Conservation (phyloP, 1,140 invertebrate species). For the Caerostris extrusa region DNA sequence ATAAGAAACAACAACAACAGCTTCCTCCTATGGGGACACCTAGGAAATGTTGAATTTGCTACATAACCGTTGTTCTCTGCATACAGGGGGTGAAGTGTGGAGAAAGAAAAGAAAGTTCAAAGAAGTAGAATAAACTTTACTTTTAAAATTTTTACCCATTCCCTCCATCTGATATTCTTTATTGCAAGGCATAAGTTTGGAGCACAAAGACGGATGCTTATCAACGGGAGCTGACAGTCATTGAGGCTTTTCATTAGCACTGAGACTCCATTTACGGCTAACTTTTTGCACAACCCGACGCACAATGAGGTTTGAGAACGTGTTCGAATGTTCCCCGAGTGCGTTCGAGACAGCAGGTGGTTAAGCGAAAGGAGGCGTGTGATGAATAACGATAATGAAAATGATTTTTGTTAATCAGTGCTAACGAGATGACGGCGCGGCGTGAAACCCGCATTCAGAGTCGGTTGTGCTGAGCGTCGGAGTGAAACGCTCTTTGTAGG, state of each 20-base stretch:
- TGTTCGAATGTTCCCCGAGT: not conserved
- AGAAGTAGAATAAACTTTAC: no score
- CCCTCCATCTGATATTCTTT: no score
- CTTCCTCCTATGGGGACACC: no score
- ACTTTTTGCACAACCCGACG: no score
- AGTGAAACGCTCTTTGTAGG: not conserved
- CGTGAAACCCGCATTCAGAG: not conserved
- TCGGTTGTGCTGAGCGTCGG: not conserved
- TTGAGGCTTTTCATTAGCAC: not conserved
- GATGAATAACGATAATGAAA: slow-evolving; percentile 11
- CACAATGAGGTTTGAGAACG: not conserved
- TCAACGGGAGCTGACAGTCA: not conserved
- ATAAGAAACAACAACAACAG: no score
- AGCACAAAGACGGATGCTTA: not conserved
- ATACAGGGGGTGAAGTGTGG: no score
- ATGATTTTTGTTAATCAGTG: not conserved
- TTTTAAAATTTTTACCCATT: no score
- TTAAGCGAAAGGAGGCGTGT: not conserved
- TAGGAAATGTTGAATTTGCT: no score
- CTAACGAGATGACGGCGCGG: not conserved
- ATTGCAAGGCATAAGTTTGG: no score
- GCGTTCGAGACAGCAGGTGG: not conserved
- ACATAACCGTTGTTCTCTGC: no score
- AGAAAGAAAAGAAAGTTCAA: no score
- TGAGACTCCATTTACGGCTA: not conserved